These are phyloP conservation scores for Diplodus sargus DNA, from an alignment of 2,797 vertebrate genomes.

Conservation along the genomic window DNA sequence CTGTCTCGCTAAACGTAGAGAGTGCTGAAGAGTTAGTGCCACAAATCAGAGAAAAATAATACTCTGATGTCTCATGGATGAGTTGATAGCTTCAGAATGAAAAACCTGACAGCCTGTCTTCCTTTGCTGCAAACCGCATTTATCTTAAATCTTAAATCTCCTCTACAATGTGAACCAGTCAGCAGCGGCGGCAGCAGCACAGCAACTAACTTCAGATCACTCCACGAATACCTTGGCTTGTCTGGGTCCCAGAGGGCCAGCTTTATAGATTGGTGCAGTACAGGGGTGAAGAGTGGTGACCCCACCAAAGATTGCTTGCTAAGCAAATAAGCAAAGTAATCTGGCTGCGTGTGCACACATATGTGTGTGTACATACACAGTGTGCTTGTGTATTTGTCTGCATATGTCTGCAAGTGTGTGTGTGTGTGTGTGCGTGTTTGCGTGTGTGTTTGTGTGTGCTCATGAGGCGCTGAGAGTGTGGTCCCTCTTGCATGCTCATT, in stretches of 20 bases:
- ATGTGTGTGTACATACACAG: constrained; percentile 20
- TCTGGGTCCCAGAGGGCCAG: constrained; percentile 50
- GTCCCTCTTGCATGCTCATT: constrained; percentile 68
- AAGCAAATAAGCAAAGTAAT: constrained; percentile 79
- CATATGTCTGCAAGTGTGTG: constrained; percentile 7
- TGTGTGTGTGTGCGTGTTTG: neutral
- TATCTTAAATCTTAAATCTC: constrained; percentile 40
- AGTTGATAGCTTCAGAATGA: constrained; percentile 20
- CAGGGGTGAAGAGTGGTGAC: constrained; percentile 66
- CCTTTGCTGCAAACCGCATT: constrained; percentile 29
- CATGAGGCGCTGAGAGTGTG: constrained; percentile 38
- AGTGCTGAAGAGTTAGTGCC: constrained; percentile 11
- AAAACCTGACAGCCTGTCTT: constrained; percentile 20
- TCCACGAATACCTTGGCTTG: constrained; percentile 53
- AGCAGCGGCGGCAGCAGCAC: constrained; percentile 44
- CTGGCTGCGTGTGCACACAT: constrained; percentile 23
- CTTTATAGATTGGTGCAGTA: constrained; percentile 70
- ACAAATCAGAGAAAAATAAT: constrained; percentile 10
- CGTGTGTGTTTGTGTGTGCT: neutral
- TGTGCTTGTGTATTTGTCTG: constrained; percentile 29
- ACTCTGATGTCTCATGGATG: constrained; percentile 17
- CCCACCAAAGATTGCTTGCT: constrained; percentile 73
- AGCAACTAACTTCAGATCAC: constrained; percentile 60
- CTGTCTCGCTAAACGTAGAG: neutral
- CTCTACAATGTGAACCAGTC: constrained; percentile 31